phyloP scores from a whole-genome alignment of 2,888 invertebrate genomes.

The Laothoe populi region DNA sequence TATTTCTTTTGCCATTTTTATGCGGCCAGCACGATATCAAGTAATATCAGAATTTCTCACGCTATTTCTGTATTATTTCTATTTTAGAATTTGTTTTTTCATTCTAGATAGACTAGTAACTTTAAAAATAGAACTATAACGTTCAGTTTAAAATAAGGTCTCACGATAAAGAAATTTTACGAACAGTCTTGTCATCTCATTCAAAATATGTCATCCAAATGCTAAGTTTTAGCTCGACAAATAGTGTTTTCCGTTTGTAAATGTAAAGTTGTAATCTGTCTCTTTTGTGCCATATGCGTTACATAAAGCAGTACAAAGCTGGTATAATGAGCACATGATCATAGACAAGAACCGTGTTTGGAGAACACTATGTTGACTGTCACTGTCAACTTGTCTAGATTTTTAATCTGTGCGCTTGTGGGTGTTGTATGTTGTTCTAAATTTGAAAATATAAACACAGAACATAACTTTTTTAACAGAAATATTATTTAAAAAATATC shows the following conservation, averaged over 20 bases:
- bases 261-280: constrained; percentile 20
- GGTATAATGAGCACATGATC: constrained; percentile 22
- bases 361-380: constrained; percentile 12
- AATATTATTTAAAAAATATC: too few species aligned
- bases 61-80: background rate
- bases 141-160: background rate
- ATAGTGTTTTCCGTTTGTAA: background rate
- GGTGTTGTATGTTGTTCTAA: background rate
- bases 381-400: constrained; percentile 18
- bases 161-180: background rate
- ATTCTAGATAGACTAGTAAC: background rate
- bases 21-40: constrained; percentile 7
- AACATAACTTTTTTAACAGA: too few species aligned
- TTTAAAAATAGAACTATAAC: background rate
- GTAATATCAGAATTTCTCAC: constrained; percentile 9
- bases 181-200: background rate
- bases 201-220: background rate
- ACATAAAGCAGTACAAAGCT: constrained; percentile 12
- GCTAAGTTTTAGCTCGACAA: background rate
- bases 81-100: background rate
- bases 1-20: constrained; percentile 21
- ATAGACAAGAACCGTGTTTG: constrained; percentile 15
- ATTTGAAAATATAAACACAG: too few species aligned
- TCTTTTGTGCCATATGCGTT: constrained; percentile 9
- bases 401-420: constrained; percentile 16